Evolutionary conservation across 2,888 invertebrate species (phyloP).

Genomic region (Heliconius ethilla): DNA sequence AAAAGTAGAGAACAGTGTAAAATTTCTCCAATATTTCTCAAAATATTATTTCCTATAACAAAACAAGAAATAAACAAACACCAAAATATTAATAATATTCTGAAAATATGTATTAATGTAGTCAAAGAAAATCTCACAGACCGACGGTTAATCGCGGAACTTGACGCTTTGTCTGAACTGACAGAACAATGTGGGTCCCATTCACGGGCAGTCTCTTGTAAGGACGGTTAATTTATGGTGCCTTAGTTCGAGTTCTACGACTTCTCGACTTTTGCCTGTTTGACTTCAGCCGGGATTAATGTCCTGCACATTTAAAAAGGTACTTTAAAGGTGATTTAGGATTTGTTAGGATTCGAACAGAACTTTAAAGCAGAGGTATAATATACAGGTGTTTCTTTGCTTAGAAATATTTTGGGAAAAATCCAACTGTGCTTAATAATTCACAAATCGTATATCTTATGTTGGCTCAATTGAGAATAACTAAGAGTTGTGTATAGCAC

Average conservation of each 20-base stretch:
- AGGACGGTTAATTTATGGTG: conserved; percentile 59
- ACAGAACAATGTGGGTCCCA: conserved; percentile 68
- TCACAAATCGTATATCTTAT: too few species aligned
- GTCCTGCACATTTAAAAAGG: conserved; percentile 33
- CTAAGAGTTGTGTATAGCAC: too few species aligned
- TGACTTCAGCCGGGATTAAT: conserved; percentile 40
- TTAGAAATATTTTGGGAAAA: neutral
- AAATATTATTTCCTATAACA: too few species aligned
- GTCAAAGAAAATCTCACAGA: conserved; percentile 4
- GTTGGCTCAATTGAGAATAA: too few species aligned
- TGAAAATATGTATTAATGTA: conserved; percentile 15
- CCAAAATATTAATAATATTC: neutral
- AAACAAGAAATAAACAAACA: too few species aligned
- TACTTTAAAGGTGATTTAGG: conserved; percentile 25
- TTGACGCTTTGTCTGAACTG: conserved; percentile 69
- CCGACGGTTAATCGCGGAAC: conserved; percentile 62
- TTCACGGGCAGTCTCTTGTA: conserved; percentile 62
- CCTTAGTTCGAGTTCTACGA: conserved; percentile 48
- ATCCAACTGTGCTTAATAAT: too few species aligned
- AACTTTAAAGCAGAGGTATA: neutral
- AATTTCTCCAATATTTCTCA: too few species aligned
- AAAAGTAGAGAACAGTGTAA: too few species aligned
- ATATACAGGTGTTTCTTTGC: neutral
- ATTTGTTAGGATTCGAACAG: neutral
- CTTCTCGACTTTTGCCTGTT: conserved; percentile 42